Conservation (phyloP, 2,113 vertebrate species). For the Procapra przewalskii region DNA sequence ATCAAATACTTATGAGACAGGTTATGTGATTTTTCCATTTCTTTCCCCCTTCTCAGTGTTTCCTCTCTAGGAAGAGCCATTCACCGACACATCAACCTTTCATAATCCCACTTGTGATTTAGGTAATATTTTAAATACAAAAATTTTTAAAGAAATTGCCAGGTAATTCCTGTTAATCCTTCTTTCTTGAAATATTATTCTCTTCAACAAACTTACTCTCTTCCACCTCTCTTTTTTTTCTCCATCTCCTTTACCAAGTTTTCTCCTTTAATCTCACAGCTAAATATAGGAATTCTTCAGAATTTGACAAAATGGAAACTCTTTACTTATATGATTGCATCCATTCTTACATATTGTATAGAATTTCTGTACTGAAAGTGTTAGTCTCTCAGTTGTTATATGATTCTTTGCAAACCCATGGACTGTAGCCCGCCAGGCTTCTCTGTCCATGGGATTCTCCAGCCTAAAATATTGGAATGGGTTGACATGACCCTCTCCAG, state of each 20-base stretch:
- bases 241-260: background rate
- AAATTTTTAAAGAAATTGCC: background rate
- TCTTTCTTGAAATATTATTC: background rate
- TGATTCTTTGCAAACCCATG: background rate
- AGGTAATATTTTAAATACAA: background rate
- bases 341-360: background rate
- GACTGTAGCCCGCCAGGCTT: rapidly evolving
- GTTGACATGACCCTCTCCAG: background rate
- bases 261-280: background rate
- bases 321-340: background rate
- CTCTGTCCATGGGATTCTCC: background rate
- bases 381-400: background rate
- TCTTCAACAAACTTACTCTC: background rate
- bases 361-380: background rate
- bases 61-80: background rate
- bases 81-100: background rate
- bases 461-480: background rate
- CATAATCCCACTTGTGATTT: background rate
- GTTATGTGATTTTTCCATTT: background rate
- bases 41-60: background rate
- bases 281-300: background rate
- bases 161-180: background rate
- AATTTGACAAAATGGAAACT: background rate
- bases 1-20: background rate
- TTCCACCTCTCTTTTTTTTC: background rate